Percentiles rank a stretch among this genome's conserved stretches.
These are phyloP conservation scores for Cassiopea andromeda DNA, from an alignment of 30 jellyfish, hydroid and myxozoan species.

Conservation along the genomic window DNA sequence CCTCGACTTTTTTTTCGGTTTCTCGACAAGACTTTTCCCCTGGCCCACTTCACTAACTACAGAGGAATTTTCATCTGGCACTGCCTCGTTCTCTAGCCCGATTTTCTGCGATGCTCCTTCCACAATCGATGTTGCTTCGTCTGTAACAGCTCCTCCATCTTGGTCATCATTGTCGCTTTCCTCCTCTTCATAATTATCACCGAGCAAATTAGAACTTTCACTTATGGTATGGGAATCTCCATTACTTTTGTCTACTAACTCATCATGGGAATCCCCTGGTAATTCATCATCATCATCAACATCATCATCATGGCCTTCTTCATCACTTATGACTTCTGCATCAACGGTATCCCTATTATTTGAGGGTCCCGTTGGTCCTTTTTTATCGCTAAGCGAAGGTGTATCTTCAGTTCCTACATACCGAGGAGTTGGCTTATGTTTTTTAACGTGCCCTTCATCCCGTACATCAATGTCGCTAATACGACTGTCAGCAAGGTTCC, in stretches of 20 bases:
- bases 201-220: neutral
- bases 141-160: neutral
- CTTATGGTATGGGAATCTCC: slow-evolving; percentile 13
- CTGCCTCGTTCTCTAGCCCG: neutral
- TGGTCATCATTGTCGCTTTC: neutral
- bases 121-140: slow-evolving; percentile 10
- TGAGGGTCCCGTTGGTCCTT: slow-evolving; percentile 24
- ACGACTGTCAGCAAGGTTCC: slow-evolving; percentile 64
- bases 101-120: neutral
- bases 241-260: neutral
- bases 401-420: slow-evolving; percentile 69
- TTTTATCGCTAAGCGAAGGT: slow-evolving; percentile 27
- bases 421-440: slow-evolving; percentile 13
- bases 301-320: slow-evolving; percentile 2
- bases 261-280: slow-evolving; percentile 12
- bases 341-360: slow-evolving; percentile 53
- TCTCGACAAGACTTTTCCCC: slow-evolving; percentile 50
- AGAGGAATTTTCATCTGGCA: slow-evolving; percentile 13
- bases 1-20: neutral
- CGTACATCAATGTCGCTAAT: neutral
- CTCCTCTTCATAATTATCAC: neutral
- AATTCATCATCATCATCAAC: slow-evolving; percentile 3
- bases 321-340: slow-evolving; percentile 46
- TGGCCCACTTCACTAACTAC: slow-evolving; percentile 42
- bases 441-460: slow-evolving; percentile 1